phyloP scores from a whole-genome alignment of 2,113 vertebrate species.

The Varanus komodoensis region DNA sequence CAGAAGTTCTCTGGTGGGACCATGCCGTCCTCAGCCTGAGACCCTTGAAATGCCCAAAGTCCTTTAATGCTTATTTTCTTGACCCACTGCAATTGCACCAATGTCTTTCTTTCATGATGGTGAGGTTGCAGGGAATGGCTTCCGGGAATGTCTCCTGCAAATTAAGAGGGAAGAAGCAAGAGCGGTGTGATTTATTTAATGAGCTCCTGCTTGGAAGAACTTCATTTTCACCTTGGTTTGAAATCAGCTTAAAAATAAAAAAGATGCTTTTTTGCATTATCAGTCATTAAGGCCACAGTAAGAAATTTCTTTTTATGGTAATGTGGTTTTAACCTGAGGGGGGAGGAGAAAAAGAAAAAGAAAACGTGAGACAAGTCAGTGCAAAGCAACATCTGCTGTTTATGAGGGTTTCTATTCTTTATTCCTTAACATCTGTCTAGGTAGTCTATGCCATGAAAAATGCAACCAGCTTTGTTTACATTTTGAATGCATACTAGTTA shows the following conservation, averaged over 20 bases:
- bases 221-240: slow-evolving; percentile 8
- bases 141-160: neutral
- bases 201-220: neutral
- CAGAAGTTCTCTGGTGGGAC: neutral
- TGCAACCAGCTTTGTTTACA: slow-evolving; percentile 9
- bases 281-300: slow-evolving; percentile 3
- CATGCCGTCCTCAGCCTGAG: neutral
- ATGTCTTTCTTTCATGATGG: neutral
- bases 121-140: neutral
- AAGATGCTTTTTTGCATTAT: neutral
- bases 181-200: neutral
- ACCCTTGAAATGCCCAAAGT: too few relatives aligned
- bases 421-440: slow-evolving; percentile 15
- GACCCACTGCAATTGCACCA: neutral
- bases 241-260: neutral
- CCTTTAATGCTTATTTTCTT: neutral
- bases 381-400: neutral
- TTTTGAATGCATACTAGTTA: slow-evolving; percentile 30
- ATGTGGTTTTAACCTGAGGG: neutral
- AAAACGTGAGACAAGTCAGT: neutral
- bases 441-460: slow-evolving; percentile 39
- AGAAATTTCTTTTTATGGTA: neutral
- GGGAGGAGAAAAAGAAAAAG: neutral
- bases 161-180: neutral
- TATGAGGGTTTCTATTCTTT: neutral